phyloP scores from a whole-genome alignment of 2,113 vertebrate species.

The Odocoileus virginianus region DNA sequence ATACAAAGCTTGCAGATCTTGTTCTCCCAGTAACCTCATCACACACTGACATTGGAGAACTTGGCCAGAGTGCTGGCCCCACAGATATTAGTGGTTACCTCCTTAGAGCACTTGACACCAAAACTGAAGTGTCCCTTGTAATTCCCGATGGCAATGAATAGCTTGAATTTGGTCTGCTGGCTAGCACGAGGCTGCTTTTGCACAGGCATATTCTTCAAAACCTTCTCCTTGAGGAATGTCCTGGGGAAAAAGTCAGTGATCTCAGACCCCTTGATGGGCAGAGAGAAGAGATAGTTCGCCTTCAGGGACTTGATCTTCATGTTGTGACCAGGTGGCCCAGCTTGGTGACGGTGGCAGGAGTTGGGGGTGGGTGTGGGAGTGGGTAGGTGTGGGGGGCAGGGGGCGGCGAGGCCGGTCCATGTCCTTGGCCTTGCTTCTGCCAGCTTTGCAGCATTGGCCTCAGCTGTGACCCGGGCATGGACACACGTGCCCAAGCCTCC shows the following conservation, averaged over 20 bases:
- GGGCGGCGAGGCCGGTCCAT: accelerated
- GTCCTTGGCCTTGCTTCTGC: neutral
- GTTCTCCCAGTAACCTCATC: accelerated
- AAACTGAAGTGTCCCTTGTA: neutral
- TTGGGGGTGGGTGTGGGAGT: accelerated
- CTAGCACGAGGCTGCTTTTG: neutral
- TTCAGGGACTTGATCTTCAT: neutral
- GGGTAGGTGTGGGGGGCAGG: too few species aligned
- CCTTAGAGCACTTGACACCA: neutral
- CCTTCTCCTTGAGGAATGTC: neutral
- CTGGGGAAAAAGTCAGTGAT: neutral
- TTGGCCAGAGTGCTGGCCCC: neutral
- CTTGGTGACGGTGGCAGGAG: neutral
- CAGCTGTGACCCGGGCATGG: neutral
- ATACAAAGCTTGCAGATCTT: neutral
- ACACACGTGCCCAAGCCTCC: neutral
- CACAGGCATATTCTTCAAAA: neutral
- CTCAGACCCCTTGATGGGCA: neutral
- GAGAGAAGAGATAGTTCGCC: neutral
- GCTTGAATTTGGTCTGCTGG: neutral
- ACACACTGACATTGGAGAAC: neutral
- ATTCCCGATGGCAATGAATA: neutral
- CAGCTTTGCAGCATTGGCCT: neutral
- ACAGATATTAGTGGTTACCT: neutral
- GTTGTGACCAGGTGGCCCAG: neutral